phyloP scores from a whole-genome alignment of 2,888 invertebrate species.

The Platynereis dumerilii region DNA sequence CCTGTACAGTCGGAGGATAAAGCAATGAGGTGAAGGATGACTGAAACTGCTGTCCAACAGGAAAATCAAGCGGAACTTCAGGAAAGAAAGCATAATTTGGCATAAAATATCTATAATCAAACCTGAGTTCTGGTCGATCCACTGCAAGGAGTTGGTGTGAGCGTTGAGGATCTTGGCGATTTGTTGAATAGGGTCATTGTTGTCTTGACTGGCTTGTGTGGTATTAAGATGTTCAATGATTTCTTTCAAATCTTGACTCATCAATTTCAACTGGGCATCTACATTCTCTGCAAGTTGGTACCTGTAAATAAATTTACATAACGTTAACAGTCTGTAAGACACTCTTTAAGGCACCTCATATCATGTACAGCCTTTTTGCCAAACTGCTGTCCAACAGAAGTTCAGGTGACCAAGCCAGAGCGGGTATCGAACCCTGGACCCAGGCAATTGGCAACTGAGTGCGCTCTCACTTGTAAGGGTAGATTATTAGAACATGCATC shows the following conservation, averaged over 20 bases:
- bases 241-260: slow-evolving; percentile 94
- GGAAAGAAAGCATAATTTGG: too few species aligned
- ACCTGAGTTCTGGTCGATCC: slow-evolving; percentile 86
- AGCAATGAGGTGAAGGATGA: too few species aligned
- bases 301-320: slow-evolving; percentile 63
- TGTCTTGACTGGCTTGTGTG: slow-evolving; percentile 74
- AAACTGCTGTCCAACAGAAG: too few species aligned
- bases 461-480: too few species aligned
- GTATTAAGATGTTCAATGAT: slow-evolving; percentile 94
- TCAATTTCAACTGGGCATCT: slow-evolving; percentile 89
- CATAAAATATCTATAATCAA: not conserved
- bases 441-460: too few species aligned
- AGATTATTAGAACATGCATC: too few species aligned
- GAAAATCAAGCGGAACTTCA: too few species aligned
- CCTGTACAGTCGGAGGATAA: too few species aligned
- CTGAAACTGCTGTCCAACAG: too few species aligned
- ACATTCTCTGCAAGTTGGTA: slow-evolving; percentile 88
- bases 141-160: slow-evolving; percentile 94
- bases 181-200: slow-evolving; percentile 88
- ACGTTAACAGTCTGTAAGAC: not conserved
- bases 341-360: not conserved
- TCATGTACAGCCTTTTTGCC: too few species aligned
- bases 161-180: slow-evolving; percentile 93
- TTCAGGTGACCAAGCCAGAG: too few species aligned
- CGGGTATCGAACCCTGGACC: too few species aligned